phyloP scores from a whole-genome alignment of 2,113 vertebrate species.

The Chlorocebus sabaeus region DNA sequence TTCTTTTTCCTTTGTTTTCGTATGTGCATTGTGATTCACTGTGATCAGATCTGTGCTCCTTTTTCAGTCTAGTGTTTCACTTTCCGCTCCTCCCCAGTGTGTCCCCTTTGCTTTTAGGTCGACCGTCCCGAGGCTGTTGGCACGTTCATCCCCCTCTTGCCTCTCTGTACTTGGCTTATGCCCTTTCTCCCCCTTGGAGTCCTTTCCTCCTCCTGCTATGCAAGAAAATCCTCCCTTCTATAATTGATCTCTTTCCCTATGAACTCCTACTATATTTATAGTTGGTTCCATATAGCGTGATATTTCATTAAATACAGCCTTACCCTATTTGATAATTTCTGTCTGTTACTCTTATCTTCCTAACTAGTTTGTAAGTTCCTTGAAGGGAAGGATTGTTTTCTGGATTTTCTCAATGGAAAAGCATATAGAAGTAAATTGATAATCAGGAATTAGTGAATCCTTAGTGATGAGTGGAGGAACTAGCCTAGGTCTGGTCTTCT shows the following conservation, averaged over 20 bases:
- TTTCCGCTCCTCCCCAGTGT: fast-evolving
- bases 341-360: background rate
- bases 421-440: background rate
- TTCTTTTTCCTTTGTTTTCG: background rate
- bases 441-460: background rate
- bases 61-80: background rate
- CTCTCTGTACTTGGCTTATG: background rate
- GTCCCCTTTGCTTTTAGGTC: background rate
- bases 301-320: background rate
- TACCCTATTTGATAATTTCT: background rate
- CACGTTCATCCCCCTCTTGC: background rate
- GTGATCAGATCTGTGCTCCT: background rate
- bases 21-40: background rate
- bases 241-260: background rate
- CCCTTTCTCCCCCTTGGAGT: background rate
- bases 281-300: background rate
- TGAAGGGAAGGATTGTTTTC: background rate
- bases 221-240: background rate
- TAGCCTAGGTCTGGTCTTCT: background rate
- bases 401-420: background rate
- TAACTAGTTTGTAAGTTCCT: background rate
- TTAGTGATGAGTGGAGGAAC: background rate
- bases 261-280: background rate
- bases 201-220: background rate
- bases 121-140: background rate